Percentiles rank a stretch among this genome's conserved stretches.
Conservation (phyloP, 1,140 invertebrate genomes). For the Chlorops oryzae region DNA sequence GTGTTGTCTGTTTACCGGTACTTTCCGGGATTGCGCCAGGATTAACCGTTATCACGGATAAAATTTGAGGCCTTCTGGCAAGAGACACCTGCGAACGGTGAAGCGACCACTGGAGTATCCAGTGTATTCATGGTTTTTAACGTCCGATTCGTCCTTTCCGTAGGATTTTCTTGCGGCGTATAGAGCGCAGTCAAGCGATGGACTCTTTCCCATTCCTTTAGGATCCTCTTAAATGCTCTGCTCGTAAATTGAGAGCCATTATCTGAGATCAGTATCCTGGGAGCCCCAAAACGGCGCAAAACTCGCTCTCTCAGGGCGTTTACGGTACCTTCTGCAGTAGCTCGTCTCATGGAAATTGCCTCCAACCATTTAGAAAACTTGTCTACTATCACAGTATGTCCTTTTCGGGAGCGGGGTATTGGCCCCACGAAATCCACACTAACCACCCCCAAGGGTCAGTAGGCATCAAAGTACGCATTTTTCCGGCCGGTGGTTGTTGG, state of each 20-base stretch:
- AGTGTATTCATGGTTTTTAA: no score
- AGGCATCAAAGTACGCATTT: not conserved
- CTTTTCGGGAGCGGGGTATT: not conserved
- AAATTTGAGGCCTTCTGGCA: no score
- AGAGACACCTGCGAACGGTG: no score
- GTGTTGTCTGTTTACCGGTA: no score
- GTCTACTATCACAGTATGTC: not conserved
- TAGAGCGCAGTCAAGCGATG: no score
- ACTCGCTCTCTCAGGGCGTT: slow-evolving; percentile 1
- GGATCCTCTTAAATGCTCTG: no score
- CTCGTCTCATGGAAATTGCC: not conserved
- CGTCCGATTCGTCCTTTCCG: no score
- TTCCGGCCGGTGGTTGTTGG: not conserved
- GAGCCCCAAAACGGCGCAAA: not conserved
- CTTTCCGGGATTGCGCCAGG: no score
- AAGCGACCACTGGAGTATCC: no score
- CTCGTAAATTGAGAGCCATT: slow-evolving; percentile 2
- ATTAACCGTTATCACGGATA: no score
- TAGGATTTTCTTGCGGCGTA: no score
- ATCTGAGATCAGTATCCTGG: not conserved
- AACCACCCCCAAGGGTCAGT: not conserved
- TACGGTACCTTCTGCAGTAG: not conserved
- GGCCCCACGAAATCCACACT: slow-evolving; percentile 7
- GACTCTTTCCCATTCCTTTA: no score
- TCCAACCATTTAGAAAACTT: slow-evolving; percentile 6